Conservation (phyloP, 2,113 vertebrate genomes). For the Bettongia penicillata region DNA sequence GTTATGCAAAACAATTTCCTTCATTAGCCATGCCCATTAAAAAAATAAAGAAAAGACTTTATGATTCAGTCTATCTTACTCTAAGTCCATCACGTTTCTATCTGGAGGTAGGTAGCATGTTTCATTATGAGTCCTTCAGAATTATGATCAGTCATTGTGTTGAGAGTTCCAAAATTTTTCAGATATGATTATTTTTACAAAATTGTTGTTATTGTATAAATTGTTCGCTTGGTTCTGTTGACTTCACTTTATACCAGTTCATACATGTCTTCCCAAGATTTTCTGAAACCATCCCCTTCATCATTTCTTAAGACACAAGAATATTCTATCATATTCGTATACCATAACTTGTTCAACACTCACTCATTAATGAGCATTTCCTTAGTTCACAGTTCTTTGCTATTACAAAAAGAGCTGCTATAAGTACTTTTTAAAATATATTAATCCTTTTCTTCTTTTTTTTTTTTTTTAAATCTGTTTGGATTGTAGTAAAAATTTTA, state of each 20-base stretch:
- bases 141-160: background rate
- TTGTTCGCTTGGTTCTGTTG: background rate
- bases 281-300: background rate
- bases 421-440: background rate
- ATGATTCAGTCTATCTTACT: no score
- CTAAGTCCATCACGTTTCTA: background rate
- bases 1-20: background rate
- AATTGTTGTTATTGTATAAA: background rate
- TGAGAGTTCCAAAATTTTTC: background rate
- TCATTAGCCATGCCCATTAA: background rate
- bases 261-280: background rate
- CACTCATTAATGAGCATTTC: no score
- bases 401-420: no score
- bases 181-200: background rate
- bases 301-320: background rate
- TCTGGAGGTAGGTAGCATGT: background rate
- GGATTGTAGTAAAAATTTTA: background rate
- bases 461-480: background rate
- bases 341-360: no score
- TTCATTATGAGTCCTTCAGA: background rate
- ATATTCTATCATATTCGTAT: background rate
- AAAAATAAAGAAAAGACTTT: background rate
- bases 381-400: no score
- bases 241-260: background rate
- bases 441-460: background rate